phyloP scores from a whole-genome alignment of 2,113 vertebrate genomes.

The Aegotheles bennettii region DNA sequence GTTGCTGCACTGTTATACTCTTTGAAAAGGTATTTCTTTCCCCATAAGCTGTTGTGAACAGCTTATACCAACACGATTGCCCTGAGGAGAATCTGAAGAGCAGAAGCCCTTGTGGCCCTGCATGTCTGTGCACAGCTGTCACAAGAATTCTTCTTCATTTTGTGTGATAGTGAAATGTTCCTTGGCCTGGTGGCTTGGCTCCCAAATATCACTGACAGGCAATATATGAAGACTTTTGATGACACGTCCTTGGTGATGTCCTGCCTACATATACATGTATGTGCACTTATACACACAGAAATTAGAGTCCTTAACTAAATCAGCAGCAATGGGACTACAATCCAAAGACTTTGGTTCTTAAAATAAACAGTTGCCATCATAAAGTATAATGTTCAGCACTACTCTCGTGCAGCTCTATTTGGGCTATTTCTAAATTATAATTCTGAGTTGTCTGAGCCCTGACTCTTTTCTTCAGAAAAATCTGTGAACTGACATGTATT shows the following conservation, averaged over 20 bases:
- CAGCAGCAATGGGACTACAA: background rate
- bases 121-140: background rate
- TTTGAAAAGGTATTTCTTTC: background rate
- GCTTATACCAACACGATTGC: background rate
- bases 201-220: background rate
- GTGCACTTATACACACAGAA: background rate
- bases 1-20: background rate
- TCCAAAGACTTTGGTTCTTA: background rate
- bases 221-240: background rate
- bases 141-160: background rate
- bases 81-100: background rate
- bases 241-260: background rate
- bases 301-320: background rate
- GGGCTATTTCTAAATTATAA: background rate
- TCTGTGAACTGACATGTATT: background rate
- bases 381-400: background rate
- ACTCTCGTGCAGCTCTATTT: background rate
- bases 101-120: background rate
- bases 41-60: background rate
- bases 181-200: background rate
- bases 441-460: background rate
- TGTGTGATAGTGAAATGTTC: background rate
- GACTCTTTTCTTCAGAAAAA: background rate
- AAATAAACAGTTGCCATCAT: background rate
- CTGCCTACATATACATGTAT: accelerated